Evolutionary conservation across 2,888 invertebrate species (phyloP).

Genomic region (Apamea anceps): DNA sequence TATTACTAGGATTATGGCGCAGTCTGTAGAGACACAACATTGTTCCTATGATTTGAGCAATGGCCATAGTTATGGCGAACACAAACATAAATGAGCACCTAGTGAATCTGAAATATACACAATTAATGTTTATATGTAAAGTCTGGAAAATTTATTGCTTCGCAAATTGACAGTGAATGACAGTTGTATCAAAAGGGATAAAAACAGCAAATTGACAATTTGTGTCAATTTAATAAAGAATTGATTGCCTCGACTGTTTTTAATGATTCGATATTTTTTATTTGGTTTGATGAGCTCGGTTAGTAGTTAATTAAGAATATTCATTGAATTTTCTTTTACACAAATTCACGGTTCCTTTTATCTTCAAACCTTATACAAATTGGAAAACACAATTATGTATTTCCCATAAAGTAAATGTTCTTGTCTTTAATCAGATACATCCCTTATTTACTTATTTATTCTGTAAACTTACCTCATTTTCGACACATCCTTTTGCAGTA

Average conservation of each 20-base stretch:
- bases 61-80: constrained; percentile 65
- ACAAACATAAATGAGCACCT: constrained; percentile 68
- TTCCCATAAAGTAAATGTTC: neutral
- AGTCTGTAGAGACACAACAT: constrained; percentile 65
- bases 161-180: neutral
- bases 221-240: neutral
- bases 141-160: neutral
- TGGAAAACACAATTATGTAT: neutral
- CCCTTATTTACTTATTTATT: neutral
- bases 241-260: neutral
- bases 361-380: neutral
- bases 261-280: too few species aligned
- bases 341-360: neutral
- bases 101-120: constrained; percentile 69
- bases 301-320: too few species aligned
- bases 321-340: neutral
- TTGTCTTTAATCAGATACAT: neutral
- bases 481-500: constrained; percentile 64
- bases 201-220: neutral
- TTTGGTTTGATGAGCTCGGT: neutral
- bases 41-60: constrained; percentile 61
- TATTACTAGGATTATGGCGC: constrained; percentile 44
- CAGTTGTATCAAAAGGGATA: neutral
- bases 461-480: constrained; percentile 72
- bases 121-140: neutral